Percentiles rank a stretch among this genome's conserved stretches.
phyloP scores from a whole-genome alignment of 2,888 invertebrate species.

The Teleiodes luculella region DNA sequence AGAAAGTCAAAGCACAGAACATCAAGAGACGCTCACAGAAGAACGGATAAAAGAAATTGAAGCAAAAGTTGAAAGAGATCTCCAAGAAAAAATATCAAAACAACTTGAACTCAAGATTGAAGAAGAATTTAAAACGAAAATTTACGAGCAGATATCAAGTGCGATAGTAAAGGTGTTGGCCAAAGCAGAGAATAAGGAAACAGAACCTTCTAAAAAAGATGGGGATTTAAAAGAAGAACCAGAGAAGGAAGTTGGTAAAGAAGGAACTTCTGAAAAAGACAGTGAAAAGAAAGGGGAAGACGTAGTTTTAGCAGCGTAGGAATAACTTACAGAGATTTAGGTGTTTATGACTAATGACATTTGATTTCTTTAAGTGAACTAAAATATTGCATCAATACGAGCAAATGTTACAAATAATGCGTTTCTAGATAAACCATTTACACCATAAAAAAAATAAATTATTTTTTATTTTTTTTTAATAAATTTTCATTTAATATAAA shows the following conservation, averaged over 20 bases:
- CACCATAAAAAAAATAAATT: neutral
- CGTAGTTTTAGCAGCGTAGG: neutral
- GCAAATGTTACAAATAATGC: neutral
- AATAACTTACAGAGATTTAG: too few relatives aligned
- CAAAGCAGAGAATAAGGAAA: neutral
- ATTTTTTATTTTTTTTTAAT: too few relatives aligned
- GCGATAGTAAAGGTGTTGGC: too few relatives aligned
- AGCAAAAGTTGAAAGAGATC: constrained; percentile 29
- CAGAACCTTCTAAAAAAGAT: neutral
- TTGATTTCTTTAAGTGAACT: too few relatives aligned
- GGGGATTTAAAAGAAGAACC: neutral
- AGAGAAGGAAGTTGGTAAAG: neutral
- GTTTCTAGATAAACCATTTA: neutral
- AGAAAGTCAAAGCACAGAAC: too few relatives aligned
- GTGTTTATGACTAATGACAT: too few relatives aligned
- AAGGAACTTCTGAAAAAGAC: neutral
- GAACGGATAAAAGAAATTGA: constrained; percentile 7
- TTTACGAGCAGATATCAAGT: too few relatives aligned
- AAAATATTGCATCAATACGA: too few relatives aligned
- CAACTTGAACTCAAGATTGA: too few relatives aligned
- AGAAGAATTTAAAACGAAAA: too few relatives aligned
- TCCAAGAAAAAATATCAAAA: too few relatives aligned
- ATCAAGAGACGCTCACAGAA: neutral
- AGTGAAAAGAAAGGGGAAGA: constrained; percentile 1
- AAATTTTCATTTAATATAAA: too few relatives aligned